Percentiles rank a stretch among this genome's conserved stretches.
Conservation (phyloP, 2,888 invertebrate species). For the Strigamia maritima region DNA sequence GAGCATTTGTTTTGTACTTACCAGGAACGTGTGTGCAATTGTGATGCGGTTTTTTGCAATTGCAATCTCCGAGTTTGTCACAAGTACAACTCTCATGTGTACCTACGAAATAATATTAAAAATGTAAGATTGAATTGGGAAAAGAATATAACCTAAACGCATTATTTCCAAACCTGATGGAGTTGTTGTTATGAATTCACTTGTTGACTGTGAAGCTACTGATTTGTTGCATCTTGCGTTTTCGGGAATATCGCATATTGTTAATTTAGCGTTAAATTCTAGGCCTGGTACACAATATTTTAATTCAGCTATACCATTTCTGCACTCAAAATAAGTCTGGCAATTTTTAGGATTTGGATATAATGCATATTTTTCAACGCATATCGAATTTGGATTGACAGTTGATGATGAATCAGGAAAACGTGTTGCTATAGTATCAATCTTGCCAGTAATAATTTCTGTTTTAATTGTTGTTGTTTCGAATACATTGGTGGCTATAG, state of each 20-base stretch:
- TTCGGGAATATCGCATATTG: conserved; percentile 44
- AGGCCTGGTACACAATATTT: conserved; percentile 62
- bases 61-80: not conserved
- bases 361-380: not conserved
- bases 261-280: conserved; percentile 56
- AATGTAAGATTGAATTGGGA: too few species aligned
- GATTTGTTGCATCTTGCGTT: not conserved
- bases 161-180: not conserved
- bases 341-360: not conserved
- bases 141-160: not conserved
- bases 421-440: not conserved
- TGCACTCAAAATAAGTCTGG: not conserved
- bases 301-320: conserved; percentile 40
- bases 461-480: not conserved
- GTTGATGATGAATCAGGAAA: too few species aligned
- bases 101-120: too few species aligned
- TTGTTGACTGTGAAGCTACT: not conserved
- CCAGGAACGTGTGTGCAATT: not conserved
- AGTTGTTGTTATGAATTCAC: not conserved
- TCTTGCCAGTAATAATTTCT: not conserved
- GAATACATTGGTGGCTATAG: not conserved
- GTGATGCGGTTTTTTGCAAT: not conserved
- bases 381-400: not conserved
- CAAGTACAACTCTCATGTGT: not conserved
- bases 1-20: not conserved